Percentiles rank a stretch among this genome's conserved stretches.
Conservation (phyloP, 2,113 vertebrate genomes). For the Cyprinodon brontotheroides region DNA sequence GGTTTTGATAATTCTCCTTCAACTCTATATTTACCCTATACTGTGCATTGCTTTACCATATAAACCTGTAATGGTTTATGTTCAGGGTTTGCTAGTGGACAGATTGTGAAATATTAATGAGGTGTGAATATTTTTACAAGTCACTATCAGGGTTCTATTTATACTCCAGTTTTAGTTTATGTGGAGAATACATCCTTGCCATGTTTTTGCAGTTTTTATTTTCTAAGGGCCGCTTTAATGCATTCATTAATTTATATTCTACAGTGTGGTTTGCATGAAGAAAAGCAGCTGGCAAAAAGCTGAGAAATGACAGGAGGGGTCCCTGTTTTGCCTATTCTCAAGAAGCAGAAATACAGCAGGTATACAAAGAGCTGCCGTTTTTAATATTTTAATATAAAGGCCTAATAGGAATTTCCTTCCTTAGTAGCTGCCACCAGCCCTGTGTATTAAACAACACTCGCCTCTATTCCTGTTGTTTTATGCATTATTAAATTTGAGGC, state of each 20-base stretch:
- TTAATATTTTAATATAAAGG: conserved; percentile 1
- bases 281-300: background rate
- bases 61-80: too few species aligned
- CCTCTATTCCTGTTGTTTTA: background rate
- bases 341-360: background rate
- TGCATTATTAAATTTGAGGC: background rate
- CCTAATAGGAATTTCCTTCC: background rate
- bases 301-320: background rate
- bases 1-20: background rate
- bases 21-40: too few species aligned
- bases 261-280: background rate
- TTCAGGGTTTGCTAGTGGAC: too few species aligned
- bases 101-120: too few species aligned
- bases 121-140: too few species aligned
- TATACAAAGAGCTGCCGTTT: background rate
- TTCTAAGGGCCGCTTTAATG: background rate
- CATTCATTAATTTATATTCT: background rate
- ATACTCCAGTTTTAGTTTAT: background rate
- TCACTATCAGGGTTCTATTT: background rate
- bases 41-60: too few species aligned
- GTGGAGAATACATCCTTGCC: background rate
- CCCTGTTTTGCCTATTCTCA: background rate
- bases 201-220: background rate
- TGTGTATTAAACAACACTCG: background rate
- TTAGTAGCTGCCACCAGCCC: background rate